These are phyloP conservation scores for Hydrolagus affinis DNA, from an alignment of 2,113 vertebrate genomes.

Conservation along the genomic window DNA sequence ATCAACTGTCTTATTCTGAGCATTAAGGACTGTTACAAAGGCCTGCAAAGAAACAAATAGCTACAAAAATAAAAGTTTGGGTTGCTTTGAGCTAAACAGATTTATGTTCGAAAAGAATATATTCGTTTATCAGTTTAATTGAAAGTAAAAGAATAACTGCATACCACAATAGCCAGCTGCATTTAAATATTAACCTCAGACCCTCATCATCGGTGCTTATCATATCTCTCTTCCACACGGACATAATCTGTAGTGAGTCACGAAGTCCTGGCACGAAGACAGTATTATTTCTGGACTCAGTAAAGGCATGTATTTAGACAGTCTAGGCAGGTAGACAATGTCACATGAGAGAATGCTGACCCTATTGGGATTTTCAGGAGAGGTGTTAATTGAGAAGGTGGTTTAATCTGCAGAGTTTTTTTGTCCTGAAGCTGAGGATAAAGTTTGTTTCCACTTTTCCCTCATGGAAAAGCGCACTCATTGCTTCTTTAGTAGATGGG, in stretches of 20 bases:
- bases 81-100: slow-evolving; percentile 47
- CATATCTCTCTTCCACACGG: slow-evolving; percentile 84
- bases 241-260: slow-evolving; percentile 81
- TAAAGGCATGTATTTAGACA: slow-evolving; percentile 69
- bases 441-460: slow-evolving; percentile 59
- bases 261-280: slow-evolving; percentile 70
- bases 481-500: not conserved
- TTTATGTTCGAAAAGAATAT: slow-evolving; percentile 50
- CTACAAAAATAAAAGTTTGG: not conserved
- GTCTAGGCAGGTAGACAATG: slow-evolving; percentile 73
- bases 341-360: slow-evolving; percentile 72
- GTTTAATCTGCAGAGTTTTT: slow-evolving; percentile 72
- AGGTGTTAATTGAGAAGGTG: slow-evolving; percentile 95
- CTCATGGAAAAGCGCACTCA: slow-evolving; percentile 56
- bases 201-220: slow-evolving; percentile 90
- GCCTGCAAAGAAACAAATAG: not conserved
- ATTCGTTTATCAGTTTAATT: slow-evolving; percentile 85
- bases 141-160: slow-evolving; percentile 84
- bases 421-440: slow-evolving; percentile 71
- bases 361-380: slow-evolving; percentile 78
- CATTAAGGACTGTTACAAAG: slow-evolving; percentile 6
- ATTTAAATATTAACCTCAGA: slow-evolving; percentile 89
- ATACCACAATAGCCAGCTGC: slow-evolving; percentile 74
- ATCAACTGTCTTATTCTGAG: slow-evolving; percentile 17
- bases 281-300: slow-evolving; percentile 86